Evolutionary conservation across 2,888 invertebrate genomes (phyloP), one percentile per base, ranked within the genome.

Genomic region (Tineola bisselliella): DNA sequence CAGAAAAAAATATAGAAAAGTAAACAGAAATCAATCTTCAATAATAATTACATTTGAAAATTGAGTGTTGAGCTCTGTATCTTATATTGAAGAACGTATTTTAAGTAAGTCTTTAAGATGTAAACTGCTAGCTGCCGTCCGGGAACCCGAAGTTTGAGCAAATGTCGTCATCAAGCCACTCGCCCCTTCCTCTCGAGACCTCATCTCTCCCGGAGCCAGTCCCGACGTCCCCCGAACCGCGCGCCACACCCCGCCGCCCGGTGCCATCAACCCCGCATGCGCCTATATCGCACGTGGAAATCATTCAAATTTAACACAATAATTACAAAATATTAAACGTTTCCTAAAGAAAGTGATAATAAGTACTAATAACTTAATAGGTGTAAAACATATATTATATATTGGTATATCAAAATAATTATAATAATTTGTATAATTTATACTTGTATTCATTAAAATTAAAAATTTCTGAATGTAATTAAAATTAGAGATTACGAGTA

Each of bases 131-230:
- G 67, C 68, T 71, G 70, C 69, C 69, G 67, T 71, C 72, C 70
- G 54, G 56, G 59, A 58, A 59, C 73, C 74, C 68, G 67, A 75
- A 75, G 73, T 69, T 73, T 70, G 61, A 77, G 73, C 72, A 71
- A 80, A 77, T 79, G 79, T 80, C 79, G 80, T 81, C 81, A 81
- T 78, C 77, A 78, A 78, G 74, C 62, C 52, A 19, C 38, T 43
- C 48, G 44, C 68, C 64, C 68, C 67, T 67, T 63, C 64, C 18
- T 30, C 60, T 54, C 54, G 48, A 48, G 13, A 13, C 13, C 13
- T 13, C 48, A 10, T 48, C 48, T 48, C 48, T 48, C 48, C 48
- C 48, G 48, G 48, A 48, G 48, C 48, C 48, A 15, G 48, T 48
- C 18, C 13, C 48, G 48, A 15, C 15, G 18, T 44, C 15, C 48